phyloP scores from a whole-genome alignment of 2,888 invertebrate genomes.

The Nematopogon swammerdamellus region DNA sequence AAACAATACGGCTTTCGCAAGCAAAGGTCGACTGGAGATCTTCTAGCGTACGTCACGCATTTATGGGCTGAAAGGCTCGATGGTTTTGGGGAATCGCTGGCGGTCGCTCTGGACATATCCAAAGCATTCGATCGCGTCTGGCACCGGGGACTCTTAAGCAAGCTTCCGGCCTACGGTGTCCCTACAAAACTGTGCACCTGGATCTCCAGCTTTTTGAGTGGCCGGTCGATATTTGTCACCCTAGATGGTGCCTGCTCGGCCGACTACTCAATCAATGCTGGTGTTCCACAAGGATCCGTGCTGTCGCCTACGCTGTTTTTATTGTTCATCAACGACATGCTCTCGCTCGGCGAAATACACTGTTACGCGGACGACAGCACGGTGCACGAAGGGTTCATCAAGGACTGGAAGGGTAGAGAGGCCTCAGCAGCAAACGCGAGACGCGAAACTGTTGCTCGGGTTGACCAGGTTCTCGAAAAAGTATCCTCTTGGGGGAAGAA shows the following conservation, averaged over 20 bases:
- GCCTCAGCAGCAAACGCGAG: no score
- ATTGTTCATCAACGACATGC: constrained; percentile 2
- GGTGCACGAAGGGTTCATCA: background rate
- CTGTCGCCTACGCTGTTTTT: constrained; percentile 4
- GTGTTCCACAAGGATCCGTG: constrained; percentile 1
- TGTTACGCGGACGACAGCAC: constrained; percentile 3
- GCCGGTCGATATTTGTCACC: no score
- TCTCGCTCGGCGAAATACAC: background rate
- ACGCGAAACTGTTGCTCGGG: no score
- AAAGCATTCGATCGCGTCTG: constrained; percentile 5
- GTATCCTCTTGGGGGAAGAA: no score
- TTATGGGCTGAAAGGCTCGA: no score
- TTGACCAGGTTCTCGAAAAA: no score
- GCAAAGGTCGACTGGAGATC: no score
- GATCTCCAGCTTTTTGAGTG: constrained; percentile 1
- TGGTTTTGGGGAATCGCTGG: no score
- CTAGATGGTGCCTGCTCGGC: background rate
- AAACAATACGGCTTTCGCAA: no score
- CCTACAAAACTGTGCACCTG: constrained; percentile 2
- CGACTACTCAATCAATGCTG: background rate
- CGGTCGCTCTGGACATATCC: no score
- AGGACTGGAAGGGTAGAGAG: no score
- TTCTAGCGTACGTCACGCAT: no score
- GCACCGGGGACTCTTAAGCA: constrained; percentile 2
- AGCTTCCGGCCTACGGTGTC: constrained; percentile 4